Evolutionary conservation across 30 jellyfish, hydroid and myxozoan genomes (phyloP).

Genomic region (Aurelia sp.): DNA sequence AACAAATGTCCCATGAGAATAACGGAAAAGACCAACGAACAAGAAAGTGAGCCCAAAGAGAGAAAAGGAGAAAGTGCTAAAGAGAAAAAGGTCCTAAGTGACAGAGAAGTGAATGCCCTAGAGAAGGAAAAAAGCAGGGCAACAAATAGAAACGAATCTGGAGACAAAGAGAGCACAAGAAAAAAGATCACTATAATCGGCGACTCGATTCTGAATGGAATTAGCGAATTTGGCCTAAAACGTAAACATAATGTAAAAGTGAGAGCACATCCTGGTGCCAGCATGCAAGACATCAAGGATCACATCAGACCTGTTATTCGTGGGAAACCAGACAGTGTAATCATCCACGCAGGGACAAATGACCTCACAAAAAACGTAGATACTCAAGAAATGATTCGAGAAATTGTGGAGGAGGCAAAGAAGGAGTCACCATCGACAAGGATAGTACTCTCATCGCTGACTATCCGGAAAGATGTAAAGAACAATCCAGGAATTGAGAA

Average conservation of each 20-base stretch:
- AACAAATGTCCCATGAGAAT: constrained; percentile 1
- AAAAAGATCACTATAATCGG: neutral
- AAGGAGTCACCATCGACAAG: constrained; percentile 11
- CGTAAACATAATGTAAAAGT: neutral
- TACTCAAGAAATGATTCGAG: neutral
- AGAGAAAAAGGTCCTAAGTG: too few species aligned
- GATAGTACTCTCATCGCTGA: constrained; percentile 13
- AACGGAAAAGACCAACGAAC: neutral
- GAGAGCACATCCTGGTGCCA: constrained; percentile 9
- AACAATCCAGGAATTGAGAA: too few species aligned
- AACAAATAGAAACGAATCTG: too few species aligned
- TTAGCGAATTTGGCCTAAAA: constrained; percentile 1
- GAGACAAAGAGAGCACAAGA: too few species aligned
- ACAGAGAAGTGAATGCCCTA: too few species aligned
- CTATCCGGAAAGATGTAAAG: constrained; percentile 1
- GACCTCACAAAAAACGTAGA: constrained; percentile 7
- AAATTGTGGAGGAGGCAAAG: constrained; percentile 9
- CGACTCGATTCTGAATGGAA: constrained; percentile 11
- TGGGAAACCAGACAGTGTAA: constrained; percentile 8
- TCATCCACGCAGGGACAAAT: constrained; percentile 7
- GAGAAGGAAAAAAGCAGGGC: too few species aligned
- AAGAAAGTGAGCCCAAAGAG: too few species aligned
- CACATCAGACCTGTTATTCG: constrained; percentile 7
- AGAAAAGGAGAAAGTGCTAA: too few species aligned
- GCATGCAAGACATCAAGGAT: neutral